phyloP scores from a whole-genome alignment of 2,888 invertebrate genomes.

The Netelia melanura region DNA sequence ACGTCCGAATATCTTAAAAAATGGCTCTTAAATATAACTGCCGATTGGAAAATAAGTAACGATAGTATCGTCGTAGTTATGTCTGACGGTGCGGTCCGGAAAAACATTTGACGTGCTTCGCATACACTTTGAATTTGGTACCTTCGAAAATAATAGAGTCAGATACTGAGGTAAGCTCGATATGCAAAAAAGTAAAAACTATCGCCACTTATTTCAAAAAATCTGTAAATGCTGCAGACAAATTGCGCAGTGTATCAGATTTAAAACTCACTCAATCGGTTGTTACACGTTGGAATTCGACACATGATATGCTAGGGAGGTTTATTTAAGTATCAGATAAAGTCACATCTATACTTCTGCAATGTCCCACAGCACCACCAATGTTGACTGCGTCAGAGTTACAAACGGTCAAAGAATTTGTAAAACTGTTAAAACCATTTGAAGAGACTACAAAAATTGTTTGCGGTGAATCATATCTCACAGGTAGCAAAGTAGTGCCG shows the following conservation, averaged over 20 bases:
- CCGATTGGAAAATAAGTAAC: constrained; percentile 67
- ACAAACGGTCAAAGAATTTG: constrained; percentile 68
- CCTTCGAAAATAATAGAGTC: constrained; percentile 58
- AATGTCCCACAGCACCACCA: constrained; percentile 63
- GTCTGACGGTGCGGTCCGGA: constrained; percentile 69
- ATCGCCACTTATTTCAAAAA: constrained; percentile 72
- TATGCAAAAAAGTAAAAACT: constrained; percentile 67
- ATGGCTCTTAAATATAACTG: constrained; percentile 53
- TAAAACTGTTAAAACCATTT: constrained; percentile 70
- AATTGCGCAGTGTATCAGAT: constrained; percentile 49
- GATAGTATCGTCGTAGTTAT: constrained; percentile 66
- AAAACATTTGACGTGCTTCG: constrained; percentile 70
- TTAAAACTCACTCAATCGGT: constrained; percentile 69
- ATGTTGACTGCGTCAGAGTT: constrained; percentile 67
- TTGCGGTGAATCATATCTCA: constrained; percentile 72
- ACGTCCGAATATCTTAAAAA: constrained; percentile 66
- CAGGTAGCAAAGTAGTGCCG: constrained; percentile 68
- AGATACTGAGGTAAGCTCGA: constrained; percentile 50
- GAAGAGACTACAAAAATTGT: constrained; percentile 71
- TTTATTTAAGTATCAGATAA: constrained; percentile 69
- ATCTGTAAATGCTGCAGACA: constrained; percentile 66
- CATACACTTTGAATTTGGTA: constrained; percentile 71
- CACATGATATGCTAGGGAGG: constrained; percentile 65
- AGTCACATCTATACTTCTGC: constrained; percentile 68
- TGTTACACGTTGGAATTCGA: constrained; percentile 72